Conservation (phyloP, 2,797 vertebrate genomes). For the Heteromormyrus szaboi region DNA sequence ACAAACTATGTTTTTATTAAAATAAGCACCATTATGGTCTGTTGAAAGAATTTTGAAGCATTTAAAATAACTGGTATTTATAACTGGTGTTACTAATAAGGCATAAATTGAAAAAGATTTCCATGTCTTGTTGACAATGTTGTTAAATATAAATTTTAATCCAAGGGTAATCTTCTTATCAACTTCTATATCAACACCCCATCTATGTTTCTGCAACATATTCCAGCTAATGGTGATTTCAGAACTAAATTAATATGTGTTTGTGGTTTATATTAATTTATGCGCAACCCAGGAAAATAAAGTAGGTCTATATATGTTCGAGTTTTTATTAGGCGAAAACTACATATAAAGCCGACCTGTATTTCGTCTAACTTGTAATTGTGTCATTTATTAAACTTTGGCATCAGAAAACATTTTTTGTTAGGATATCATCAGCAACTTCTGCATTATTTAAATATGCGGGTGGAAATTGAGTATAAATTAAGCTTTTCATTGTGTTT, state of each 20-base stretch:
- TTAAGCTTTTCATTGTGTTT: neutral
- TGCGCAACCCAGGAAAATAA: neutral
- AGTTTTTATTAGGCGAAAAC: slow-evolving; percentile 5
- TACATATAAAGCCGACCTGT: neutral
- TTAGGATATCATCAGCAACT: neutral
- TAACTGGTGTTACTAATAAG: neutral
- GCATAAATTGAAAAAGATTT: neutral
- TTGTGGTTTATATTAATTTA: neutral
- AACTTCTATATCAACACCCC: neutral
- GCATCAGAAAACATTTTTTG: neutral
- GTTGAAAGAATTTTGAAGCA: neutral
- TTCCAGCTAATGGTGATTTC: neutral
- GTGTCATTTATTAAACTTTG: slow-evolving; percentile 11
- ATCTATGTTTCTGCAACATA: neutral
- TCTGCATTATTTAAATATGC: neutral
- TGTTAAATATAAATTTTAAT: neutral
- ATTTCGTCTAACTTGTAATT: slow-evolving; percentile 1
- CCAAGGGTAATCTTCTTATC: neutral
- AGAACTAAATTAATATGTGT: slow-evolving; percentile 5
- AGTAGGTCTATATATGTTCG: slow-evolving; percentile 1
- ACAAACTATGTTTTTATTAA: neutral
- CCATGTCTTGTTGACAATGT: neutral
- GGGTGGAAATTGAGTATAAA: neutral
- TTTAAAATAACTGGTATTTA: neutral
- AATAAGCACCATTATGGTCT: neutral